Evolutionary conservation across 2,113 vertebrate genomes (phyloP), one percentile per base, ranked within the genome.

Genomic region (Glareola pratincola): DNA sequence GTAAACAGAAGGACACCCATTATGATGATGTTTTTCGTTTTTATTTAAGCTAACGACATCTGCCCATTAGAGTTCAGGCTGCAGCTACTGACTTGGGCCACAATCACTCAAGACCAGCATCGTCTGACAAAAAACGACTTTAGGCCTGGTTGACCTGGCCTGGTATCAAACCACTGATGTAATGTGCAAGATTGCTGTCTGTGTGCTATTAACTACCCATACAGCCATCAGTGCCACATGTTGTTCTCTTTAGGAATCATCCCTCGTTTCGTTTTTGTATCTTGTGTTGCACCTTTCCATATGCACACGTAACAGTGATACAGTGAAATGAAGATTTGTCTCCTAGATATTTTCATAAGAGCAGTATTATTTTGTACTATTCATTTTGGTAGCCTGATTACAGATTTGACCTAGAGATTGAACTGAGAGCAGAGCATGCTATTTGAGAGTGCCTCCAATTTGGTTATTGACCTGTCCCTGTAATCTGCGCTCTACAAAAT

Each of bases 371-470:
- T 88, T 75, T 51, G 8, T 39, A 10, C 7, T 36, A 41, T 43
- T 74, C 6, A 43, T 79, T 79, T 57, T 53, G 18, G 17, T 71
- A 85, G 24, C 20, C 16, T 45, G 22, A 39, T 60, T 51, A 72
- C 8, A 62, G 11, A 66, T 94, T 84, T 75, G 45, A 73, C 7
- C 3, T 29, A 74, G 60, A 82, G 24, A 41, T 29, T 67, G 27
- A 77, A 0, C 21, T 53, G 37, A 57, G 16, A 72, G 29, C 6
- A 84, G 34, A 83, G 14, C 17, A 47, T 60, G 12, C 30, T 90
- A 69, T 94, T 77, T 91, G 47, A 82, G 47, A 95, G 15, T 30
- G 43, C 51, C 23, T 88, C 56, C 50, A 94, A 48, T 95, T 97
- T 76, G 79, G 27, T 82, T 82, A 75, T 43, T 88, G 82, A 53